These are phyloP conservation scores for Dryoscopus gambensis DNA, from an alignment of 2,113 vertebrate species.

Conservation along the genomic window DNA sequence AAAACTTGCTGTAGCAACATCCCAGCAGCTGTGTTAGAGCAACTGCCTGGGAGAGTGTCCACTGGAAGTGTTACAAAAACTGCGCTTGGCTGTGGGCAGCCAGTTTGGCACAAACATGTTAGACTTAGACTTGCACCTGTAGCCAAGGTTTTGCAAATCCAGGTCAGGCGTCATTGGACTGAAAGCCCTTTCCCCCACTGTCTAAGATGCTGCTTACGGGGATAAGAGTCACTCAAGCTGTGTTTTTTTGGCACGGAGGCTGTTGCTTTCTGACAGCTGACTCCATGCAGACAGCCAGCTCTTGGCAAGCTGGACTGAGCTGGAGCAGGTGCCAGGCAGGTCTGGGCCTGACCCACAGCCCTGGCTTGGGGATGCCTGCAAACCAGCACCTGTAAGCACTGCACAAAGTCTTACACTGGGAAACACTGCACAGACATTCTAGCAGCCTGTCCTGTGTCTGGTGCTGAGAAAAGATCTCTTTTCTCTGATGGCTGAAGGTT, in stretches of 20 bases:
- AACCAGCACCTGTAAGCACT: background rate
- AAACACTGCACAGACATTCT: background rate
- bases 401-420: background rate
- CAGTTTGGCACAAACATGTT: background rate
- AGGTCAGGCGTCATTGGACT: background rate
- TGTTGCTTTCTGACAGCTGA: background rate
- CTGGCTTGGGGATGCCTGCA: background rate
- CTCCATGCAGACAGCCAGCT: background rate
- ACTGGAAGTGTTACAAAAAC: background rate
- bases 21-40: background rate
- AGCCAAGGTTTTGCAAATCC: slow-evolving; percentile 7
- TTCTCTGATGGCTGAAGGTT: background rate
- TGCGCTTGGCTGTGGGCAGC: background rate
- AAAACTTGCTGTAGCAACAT: background rate
- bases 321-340: background rate
- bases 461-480: background rate
- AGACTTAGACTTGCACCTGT: background rate
- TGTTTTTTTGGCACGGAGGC: background rate
- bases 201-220: background rate
- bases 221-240: background rate
- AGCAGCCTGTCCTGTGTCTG: background rate
- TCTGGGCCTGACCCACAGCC: background rate
- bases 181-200: background rate
- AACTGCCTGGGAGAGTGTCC: background rate
- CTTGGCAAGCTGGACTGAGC: background rate